Percentiles rank a stretch among this genome's conserved stretches.
Evolutionary conservation across 2,797 vertebrate species (phyloP).

Genomic region (Artibeus lituratus): DNA sequence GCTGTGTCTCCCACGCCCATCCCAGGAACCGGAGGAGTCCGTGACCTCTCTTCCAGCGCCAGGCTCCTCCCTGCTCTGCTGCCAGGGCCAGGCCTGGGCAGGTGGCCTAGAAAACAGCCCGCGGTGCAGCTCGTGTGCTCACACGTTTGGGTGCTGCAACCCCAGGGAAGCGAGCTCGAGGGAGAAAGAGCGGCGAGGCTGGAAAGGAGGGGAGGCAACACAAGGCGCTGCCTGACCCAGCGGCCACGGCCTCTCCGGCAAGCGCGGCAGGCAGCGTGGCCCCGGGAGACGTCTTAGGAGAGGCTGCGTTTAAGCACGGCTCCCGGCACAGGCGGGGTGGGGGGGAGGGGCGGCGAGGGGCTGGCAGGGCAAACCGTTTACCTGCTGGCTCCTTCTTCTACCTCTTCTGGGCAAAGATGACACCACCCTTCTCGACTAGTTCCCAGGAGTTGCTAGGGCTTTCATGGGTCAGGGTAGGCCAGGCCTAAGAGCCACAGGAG

Average conservation of each 20-base stretch:
- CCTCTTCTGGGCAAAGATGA: not conserved
- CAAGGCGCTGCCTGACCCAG: too few species aligned
- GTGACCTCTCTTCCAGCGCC: too few species aligned
- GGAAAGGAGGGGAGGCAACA: not conserved
- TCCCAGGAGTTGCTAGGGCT: not conserved
- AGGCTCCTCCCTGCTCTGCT: not conserved
- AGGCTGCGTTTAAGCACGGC: too few species aligned
- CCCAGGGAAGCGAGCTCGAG: not conserved
- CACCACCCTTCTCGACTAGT: not conserved
- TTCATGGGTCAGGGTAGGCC: not conserved
- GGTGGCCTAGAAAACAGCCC: not conserved
- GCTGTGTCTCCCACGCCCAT: not conserved
- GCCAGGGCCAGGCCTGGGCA: too few species aligned
- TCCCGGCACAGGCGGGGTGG: not conserved
- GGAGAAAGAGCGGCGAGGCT: not conserved
- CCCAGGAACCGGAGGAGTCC: not conserved
- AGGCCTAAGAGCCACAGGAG: not conserved
- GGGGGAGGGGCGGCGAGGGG: too few species aligned
- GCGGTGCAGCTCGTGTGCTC: not conserved
- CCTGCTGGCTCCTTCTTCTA: not conserved
- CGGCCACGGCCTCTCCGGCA: not conserved
- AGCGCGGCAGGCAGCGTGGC: rapidly evolving
- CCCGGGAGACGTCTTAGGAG: not conserved
- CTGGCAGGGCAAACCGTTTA: too few species aligned
- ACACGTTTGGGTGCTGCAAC: not conserved